Percentiles rank a stretch among this genome's conserved stretches.
Evolutionary conservation across 2,888 invertebrate genomes (phyloP).

Genomic region (Malacosoma neustria): DNA sequence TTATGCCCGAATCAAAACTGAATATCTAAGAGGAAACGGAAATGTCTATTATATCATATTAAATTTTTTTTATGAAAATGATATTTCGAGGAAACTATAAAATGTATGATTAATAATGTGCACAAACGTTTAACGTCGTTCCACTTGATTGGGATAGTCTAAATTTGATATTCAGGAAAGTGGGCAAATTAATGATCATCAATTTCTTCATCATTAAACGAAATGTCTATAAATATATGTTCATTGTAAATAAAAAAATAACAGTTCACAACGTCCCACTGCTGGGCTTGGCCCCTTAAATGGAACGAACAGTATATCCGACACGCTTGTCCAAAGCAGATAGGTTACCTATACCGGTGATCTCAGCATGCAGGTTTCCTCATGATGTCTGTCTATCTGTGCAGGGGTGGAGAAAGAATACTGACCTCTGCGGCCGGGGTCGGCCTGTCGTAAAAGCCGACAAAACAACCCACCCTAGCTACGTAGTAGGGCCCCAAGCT

Average conservation of each 20-base stretch:
- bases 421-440: no score
- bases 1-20: conserved; percentile 19
- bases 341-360: no score
- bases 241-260: no score
- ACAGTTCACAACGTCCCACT: no score
- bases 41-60: conserved; percentile 57
- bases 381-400: no score
- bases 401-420: no score
- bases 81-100: conserved; percentile 55
- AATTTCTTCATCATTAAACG: conserved; percentile 1
- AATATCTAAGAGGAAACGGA: conserved; percentile 54
- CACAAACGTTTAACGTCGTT: conserved; percentile 10
- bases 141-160: conserved; percentile 8
- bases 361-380: no score
- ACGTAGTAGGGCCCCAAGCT: no score
- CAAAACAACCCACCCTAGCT: no score
- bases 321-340: neutral
- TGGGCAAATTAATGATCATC: conserved; percentile 10
- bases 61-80: conserved; percentile 49
- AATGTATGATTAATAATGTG: conserved; percentile 41
- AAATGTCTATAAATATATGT: no score
- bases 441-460: no score
- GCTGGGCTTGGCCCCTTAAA: neutral
- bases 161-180: conserved; percentile 12
- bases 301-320: neutral